Base-by-base conservation (phyloP, 2,888 invertebrate species). In the Phortica magna region DNA sequence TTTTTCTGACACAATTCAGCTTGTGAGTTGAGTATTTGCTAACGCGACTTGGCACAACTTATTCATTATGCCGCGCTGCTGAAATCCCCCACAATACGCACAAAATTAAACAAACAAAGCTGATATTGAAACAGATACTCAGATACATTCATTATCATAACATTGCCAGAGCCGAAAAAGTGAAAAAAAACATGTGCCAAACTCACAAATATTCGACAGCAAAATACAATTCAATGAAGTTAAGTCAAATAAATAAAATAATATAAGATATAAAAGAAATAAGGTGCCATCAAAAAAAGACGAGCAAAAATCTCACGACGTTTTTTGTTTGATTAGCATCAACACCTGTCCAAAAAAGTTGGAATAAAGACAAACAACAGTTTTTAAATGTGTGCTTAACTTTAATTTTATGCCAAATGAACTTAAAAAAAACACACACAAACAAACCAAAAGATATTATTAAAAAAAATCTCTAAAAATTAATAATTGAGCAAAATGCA, bases 221-320 rank as follows among this genome's bases (percentile, higher is more conserved):
- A 31, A 31, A 31, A 31, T 31, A 31, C 31, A 31, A 48, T 12
- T 48, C 14, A 48, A 59, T 59, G 7, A 59, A 64, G 43, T 59
- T 53, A 41, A 42, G 12, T 57, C 73, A 76, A 65, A 77, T 73
- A 75, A 80, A 72, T 73, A 75, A 80, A 72, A 75, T 41, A 64
- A 39, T 43, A 48, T 19, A 74, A 75, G 59, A 57, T 75, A 73
- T 74, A 77, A 71, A 71, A 48, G 43, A 68, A n/a, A 17, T 53
- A 53, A 71, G 31, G 17, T 19, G 59, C n/a, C 10, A 59, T 31
- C 31, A 59, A 59, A 76, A 65, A 55, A 76, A 80, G 72, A 74
- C 43, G 55, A 61, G 61, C 76, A 78, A 87, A 83, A 85, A 83
- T 84, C 84, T 87, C 84, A 84, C 84, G 84, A 85, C 87, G 17